These are phyloP conservation scores for Coptodon rendalli DNA, from an alignment of 2,113 vertebrate genomes.

Conservation along the genomic window DNA sequence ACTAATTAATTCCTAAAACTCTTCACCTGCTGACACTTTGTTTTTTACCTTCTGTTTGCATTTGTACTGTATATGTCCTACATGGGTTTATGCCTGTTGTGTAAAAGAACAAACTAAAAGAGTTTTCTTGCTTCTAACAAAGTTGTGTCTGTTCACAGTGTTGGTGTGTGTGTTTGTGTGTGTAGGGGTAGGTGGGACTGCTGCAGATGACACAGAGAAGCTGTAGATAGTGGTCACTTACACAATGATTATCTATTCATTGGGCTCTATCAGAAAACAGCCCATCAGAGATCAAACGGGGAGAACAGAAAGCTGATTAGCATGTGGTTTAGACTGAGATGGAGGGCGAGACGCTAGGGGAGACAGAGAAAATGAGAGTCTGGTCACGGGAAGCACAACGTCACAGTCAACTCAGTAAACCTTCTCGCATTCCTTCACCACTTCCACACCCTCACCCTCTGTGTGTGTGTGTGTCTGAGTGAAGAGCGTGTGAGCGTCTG, in stretches of 20 bases:
- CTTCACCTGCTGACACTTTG: neutral
- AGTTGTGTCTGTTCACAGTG: neutral
- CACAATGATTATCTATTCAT: slow-evolving; percentile 51
- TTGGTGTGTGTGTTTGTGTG: neutral
- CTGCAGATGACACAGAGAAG: neutral
- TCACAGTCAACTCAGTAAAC: slow-evolving; percentile 57
- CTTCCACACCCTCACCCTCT: slow-evolving; percentile 23
- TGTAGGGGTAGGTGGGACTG: neutral
- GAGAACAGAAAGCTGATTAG: slow-evolving; percentile 52
- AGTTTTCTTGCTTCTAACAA: neutral
- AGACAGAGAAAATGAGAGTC: slow-evolving; percentile 53
- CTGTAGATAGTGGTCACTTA: slow-evolving; percentile 26
- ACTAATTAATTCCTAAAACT: slow-evolving; percentile 5
- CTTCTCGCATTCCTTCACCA: slow-evolving; percentile 44
- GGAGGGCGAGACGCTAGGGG: slow-evolving; percentile 31
- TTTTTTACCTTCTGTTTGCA: neutral
- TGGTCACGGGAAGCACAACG: slow-evolving; percentile 61
- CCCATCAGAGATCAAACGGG: slow-evolving; percentile 38
- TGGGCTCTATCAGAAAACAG: slow-evolving; percentile 16
- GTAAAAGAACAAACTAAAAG: neutral
- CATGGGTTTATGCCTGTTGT: neutral
- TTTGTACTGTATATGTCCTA: neutral
- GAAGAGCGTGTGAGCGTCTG: slow-evolving; percentile 1
- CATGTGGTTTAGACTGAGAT: slow-evolving; percentile 52
- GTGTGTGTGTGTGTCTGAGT: neutral